A percentile compares a stretch with the other conserved stretches of the same genome.
phyloP scores from a whole-genome alignment of 1,140 invertebrate species.

The Pogonomyrmex barbatus region DNA sequence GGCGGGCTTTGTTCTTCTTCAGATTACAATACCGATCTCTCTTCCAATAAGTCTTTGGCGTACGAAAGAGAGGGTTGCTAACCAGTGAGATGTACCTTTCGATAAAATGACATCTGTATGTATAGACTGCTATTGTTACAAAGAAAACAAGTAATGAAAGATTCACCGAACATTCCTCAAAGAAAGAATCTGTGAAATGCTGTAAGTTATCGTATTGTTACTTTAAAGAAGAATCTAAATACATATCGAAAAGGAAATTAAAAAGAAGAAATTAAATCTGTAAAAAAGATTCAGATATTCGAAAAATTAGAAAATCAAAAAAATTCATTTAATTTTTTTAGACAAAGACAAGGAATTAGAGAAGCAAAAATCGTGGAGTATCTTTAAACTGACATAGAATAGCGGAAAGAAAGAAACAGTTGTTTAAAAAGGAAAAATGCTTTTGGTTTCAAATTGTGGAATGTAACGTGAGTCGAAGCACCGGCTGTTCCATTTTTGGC shows the following conservation, averaged over 20 bases:
- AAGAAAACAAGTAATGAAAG: neutral
- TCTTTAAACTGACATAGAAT: neutral
- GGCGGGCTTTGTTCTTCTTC: conserved; percentile 79
- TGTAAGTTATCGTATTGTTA: neutral
- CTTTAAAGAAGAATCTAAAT: neutral
- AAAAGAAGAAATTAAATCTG: neutral
- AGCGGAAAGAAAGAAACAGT: conserved; percentile 45
- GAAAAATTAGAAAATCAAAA: neutral
- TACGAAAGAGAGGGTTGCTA: conserved; percentile 66
- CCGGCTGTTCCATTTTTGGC: conserved; percentile 75
- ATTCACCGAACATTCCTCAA: neutral
- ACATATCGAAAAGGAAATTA: neutral
- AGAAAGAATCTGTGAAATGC: neutral
- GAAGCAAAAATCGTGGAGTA: neutral
- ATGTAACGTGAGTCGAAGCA: conserved; percentile 78
- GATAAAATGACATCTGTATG: conserved; percentile 70
- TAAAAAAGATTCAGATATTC: neutral
- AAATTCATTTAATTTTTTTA: neutral
- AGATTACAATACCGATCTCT: conserved; percentile 78
- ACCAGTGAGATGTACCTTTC: conserved; percentile 53
- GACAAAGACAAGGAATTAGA: neutral
- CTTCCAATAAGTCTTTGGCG: conserved; percentile 59
- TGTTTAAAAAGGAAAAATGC: conserved; percentile 70
- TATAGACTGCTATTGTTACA: conserved; percentile 32
- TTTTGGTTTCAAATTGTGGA: conserved; percentile 58